A percentile compares a stretch with the other conserved stretches of the same genome.
Evolutionary conservation across 1,140 invertebrate species (phyloP).

Genomic region (Thaumetopoea pityocampa): DNA sequence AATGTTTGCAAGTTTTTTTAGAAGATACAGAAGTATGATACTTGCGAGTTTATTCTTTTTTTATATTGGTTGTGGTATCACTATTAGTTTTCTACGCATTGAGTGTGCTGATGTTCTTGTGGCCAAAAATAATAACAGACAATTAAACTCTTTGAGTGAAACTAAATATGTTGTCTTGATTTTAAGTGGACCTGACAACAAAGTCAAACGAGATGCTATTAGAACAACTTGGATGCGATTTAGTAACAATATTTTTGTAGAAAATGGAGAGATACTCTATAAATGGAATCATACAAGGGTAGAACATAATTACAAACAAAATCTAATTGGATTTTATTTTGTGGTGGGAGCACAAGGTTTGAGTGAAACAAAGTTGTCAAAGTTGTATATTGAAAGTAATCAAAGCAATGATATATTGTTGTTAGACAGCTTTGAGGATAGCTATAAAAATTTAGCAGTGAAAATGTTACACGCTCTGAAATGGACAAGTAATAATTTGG

Average conservation of each 20-base stretch:
- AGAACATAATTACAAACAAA: constrained; percentile 18
- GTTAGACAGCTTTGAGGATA: constrained; percentile 48
- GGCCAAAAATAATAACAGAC: constrained; percentile 12
- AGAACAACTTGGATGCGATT: constrained; percentile 58
- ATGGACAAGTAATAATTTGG: constrained; percentile 46
- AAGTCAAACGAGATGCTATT: constrained; percentile 50
- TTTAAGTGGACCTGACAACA: constrained; percentile 51
- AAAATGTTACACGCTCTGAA: constrained; percentile 45
- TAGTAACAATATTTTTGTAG: constrained; percentile 48
- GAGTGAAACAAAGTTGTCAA: constrained; percentile 23
- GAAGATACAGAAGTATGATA: constrained; percentile 52
- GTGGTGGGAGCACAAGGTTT: constrained; percentile 45
- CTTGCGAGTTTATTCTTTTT: constrained; percentile 54
- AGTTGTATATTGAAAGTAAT: constrained; percentile 38
- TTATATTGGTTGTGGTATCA: constrained; percentile 54
- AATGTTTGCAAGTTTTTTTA: constrained; percentile 33
- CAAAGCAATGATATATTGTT: constrained; percentile 50
- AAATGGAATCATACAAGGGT: constrained; percentile 55
- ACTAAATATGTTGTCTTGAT: constrained; percentile 54
- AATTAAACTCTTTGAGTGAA: constrained; percentile 17
- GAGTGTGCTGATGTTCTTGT: constrained; percentile 38
- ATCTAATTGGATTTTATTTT: constrained; percentile 52
- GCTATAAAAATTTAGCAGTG: constrained; percentile 48
- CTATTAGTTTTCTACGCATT: constrained; percentile 46
- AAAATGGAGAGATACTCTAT: constrained; percentile 55